Conservation (phyloP, 1,140 invertebrate genomes). For the Schlechtendalia chinensis region DNA sequence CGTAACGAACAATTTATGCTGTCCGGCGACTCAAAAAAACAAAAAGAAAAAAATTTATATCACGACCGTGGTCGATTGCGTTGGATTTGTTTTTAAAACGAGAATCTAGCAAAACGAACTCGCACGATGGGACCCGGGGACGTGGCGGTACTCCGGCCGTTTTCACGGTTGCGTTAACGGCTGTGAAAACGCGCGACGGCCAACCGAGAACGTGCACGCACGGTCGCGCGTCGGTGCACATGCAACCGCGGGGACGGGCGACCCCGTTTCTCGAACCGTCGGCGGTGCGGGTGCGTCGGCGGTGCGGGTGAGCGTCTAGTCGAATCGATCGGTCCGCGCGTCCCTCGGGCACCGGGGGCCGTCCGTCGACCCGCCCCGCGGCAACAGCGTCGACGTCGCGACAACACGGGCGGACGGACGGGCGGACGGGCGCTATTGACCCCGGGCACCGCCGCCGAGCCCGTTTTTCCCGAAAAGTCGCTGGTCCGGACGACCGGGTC, state of each 20-base stretch:
- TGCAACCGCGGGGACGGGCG: slow-evolving; percentile 11
- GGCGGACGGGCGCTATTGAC: no score
- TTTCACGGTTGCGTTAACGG: neutral
- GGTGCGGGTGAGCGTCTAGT: slow-evolving; percentile 9
- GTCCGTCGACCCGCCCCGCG: neutral
- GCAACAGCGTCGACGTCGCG: neutral
- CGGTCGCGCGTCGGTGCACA: neutral
- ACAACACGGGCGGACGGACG: no score
- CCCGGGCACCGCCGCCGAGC: neutral
- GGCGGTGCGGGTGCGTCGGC: neutral
- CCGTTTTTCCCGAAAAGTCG: no score
- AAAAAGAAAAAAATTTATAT: no score
- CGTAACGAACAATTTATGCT: no score
- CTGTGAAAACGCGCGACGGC: neutral
- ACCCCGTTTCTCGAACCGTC: slow-evolving; percentile 16
- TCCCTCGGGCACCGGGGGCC: neutral
- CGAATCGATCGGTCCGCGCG: slow-evolving; percentile 33
- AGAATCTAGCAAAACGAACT: no score
- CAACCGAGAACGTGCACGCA: no score
- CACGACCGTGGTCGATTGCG: no score
- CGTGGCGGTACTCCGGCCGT: neutral
- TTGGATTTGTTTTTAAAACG: no score
- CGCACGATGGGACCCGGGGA: no score
- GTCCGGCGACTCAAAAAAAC: no score
- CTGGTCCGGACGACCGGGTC: no score